phyloP scores from a whole-genome alignment of 2,113 vertebrate genomes.

The Gobio gobio region DNA sequence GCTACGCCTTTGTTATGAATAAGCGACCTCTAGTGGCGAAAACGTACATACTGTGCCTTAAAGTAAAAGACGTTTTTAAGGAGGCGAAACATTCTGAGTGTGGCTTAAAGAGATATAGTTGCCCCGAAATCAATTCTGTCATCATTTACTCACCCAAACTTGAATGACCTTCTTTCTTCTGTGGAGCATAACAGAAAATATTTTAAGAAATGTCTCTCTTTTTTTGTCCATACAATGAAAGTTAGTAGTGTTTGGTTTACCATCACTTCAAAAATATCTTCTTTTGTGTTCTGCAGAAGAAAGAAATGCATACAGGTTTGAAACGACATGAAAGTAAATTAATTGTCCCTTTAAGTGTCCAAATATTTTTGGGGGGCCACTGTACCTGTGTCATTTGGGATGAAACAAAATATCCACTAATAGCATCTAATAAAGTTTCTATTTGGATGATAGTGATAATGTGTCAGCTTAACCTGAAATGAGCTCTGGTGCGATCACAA shows the following conservation, averaged over 20 bases:
- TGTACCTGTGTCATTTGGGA: neutral
- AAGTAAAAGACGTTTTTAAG: neutral
- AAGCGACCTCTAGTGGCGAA: no score
- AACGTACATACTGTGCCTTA: no score
- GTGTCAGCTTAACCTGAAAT: neutral
- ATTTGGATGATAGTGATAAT: neutral
- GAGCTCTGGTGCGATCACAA: constrained; percentile 8
- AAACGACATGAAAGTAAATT: neutral
- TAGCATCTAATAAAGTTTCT: neutral
- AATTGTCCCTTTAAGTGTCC: neutral
- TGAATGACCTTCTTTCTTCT: neutral
- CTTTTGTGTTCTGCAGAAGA: neutral
- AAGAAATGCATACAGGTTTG: neutral
- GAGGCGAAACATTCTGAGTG: no score
- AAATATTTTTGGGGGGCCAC: neutral
- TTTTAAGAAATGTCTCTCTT: neutral
- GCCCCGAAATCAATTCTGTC: neutral
- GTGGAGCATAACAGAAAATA: neutral
- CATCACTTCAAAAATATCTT: neutral
- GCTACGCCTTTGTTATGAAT: no score
- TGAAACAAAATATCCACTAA: neutral
- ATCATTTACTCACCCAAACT: neutral
- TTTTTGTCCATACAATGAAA: neutral
- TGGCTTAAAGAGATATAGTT: neutral
- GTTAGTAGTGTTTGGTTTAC: neutral